Base-by-base conservation (phyloP, 1,140 invertebrate species). In the Himalopsyche phryganea region DNA sequence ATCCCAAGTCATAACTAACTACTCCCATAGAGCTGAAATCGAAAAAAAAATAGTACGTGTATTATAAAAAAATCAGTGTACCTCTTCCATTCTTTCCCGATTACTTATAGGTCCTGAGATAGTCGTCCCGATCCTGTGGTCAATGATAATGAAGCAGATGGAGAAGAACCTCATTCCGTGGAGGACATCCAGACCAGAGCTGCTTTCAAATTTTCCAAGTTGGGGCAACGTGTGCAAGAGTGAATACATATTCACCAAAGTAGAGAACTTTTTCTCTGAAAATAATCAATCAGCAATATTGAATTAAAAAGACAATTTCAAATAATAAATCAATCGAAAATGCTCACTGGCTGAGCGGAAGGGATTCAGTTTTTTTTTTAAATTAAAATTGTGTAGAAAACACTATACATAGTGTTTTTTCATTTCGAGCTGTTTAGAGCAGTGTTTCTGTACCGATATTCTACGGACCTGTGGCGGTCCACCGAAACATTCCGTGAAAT, bases 31-130 rank as follows among this genome's bases (percentile, higher is more conserved):
- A n/a, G n/a, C n/a, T n/a, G n/a, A n/a, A n/a, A n/a, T n/a, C n/a
- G n/a, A n/a, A n/a, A n/a, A n/a, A n/a, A n/a, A n/a, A n/a, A n/a
- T n/a, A n/a, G n/a, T n/a, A n/a, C n/a, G n/a, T n/a, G n/a, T n/a
- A n/a, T n/a, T n/a, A n/a, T n/a, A n/a, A n/a, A n/a, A n/a, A n/a
- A n/a, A n/a, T n/a, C n/a, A n/a, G n/a, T n/a, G n/a, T 55, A 81
- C 81, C 66, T 72, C 55, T 69, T 83, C 81, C 3, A 79, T 67
- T 49, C 68, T 71, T 48, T 75, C 67, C 42, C 78, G 79, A 59
- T 83, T 81, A 40, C 77, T 72, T 10, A 81, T 67, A 0, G 81
- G 76, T 2, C 80, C 80, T 3, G 74, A 70, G 42, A 79, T 75
- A 28, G 67, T 68, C 6, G 77, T 76, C 3, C 78, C 79, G 28